Evolutionary conservation across 1,140 invertebrate genomes (phyloP), one percentile per base, ranked within the genome.

Genomic region (Drosophila lowei): DNA sequence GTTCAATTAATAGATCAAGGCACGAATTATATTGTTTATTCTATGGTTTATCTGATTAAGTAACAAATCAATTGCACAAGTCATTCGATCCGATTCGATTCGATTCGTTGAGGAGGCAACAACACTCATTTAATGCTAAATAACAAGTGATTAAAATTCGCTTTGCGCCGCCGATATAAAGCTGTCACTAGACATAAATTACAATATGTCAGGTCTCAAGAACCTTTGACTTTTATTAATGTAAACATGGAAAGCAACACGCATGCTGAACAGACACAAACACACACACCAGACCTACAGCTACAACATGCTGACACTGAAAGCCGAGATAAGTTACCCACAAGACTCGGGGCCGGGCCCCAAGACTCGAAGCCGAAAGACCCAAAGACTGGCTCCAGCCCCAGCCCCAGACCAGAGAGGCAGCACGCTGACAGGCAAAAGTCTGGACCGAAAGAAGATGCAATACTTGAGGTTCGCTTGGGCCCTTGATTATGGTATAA

Each of bases 161-260:
- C 57, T 79, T 88, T 76, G 64, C 72, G 64, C 78, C 83, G 78
- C 9, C 3, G 34, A 88, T 88, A 88, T 88, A 84, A 89, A 88
- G 84, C 84, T 88, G 84, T 88, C 84, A 88, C 84, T 88, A 83
- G 68, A 88, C 84, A 88, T 88, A 88, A 89, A 88, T 88, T 88
- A 89, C 84, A 88, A 88, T 88, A 84, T 88, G 84, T 88, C 84
- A 88, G 34, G 84, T 77, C 65, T 89, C 84, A 62, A 88, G 84
- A 88, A 88, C 84, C 84, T 88, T 88, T 88, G 84, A 88, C 84
- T 88, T 88, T 83, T 88, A 88, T 88, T 88, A 88, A 88, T 88
- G 84, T 88, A 88, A 89, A 88, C 84, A 88, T 89, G 84, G 79
- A 88, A 86, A 74, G 84, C 85, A 88, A 88, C 83, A 88, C 83